Conservation (phyloP, 2,888 invertebrate genomes). For the Meiosimyza decipiens region DNA sequence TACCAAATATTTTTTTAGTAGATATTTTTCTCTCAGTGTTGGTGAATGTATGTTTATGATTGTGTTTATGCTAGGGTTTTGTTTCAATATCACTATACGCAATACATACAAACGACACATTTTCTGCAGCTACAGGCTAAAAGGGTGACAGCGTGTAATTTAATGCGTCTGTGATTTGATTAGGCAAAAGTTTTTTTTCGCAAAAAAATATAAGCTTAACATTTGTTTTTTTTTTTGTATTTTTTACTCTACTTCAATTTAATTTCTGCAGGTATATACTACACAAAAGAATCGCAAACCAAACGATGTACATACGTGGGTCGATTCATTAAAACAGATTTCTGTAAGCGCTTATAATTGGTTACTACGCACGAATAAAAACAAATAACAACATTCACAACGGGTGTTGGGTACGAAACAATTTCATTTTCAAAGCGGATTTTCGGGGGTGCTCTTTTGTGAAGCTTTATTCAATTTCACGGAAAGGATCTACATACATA, state of each 20-base stretch:
- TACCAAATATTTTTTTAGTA: not conserved
- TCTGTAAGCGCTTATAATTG: too few species aligned
- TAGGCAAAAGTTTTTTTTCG: slow-evolving; percentile 13
- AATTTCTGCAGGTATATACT: too few species aligned
- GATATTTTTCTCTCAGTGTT: not conserved
- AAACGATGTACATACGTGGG: too few species aligned
- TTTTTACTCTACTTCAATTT: too few species aligned
- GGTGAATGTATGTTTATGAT: slow-evolving; percentile 4
- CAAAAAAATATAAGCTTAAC: not conserved
- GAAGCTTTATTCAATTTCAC: not conserved
- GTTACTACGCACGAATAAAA: too few species aligned
- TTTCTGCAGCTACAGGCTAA: not conserved
- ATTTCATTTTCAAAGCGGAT: too few species aligned
- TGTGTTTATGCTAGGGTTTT: slow-evolving; percentile 13
- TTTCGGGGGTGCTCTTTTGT: not conserved
- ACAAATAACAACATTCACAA: too few species aligned
- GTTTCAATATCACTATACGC: not conserved
- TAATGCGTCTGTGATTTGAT: slow-evolving; percentile 45
- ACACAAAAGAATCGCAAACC: too few species aligned
- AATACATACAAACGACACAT: not conserved
- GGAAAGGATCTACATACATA: not conserved
- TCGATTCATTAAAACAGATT: too few species aligned
- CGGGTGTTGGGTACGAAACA: too few species aligned
- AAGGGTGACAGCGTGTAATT: slow-evolving; percentile 24
- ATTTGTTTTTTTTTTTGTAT: too few species aligned